Evolutionary conservation across 1,140 invertebrate species (phyloP), one percentile per base, ranked within the genome.

Genomic region (Diabrotica undecimpunctata): DNA sequence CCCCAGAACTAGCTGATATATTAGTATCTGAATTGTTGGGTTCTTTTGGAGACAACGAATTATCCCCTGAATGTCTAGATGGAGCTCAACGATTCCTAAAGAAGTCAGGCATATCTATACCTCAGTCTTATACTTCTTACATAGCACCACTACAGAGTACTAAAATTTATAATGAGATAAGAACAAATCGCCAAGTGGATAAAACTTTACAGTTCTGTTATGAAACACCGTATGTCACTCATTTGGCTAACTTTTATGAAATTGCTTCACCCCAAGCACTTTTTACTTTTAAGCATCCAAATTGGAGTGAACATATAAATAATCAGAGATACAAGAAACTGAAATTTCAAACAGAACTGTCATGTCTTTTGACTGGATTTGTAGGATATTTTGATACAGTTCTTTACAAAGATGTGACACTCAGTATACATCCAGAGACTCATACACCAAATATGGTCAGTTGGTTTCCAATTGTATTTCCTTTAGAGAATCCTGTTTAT

Each of bases 1-100:
- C 89, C 6, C 86, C 92, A 0, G 90, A 94, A 73, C 87, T 90
- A 74, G 95, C 96, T 0, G 97, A 99, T 80, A 96, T 99, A 67
- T 80, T 99, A 38, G 91, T 99, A 1, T 98, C 96, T 8, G 98
- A 99, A 83, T 82, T 99, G 12, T 82, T 99, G 7, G 93, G 98
- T 6, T 99, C 97, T 8, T 99, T 99, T 84, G 96, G 96, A 13
- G 97, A 99, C 78, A 99, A 99, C 80, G 98, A 99, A 83, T 84
- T 99, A 0, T 97, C 95, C 1, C 98, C 98, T 0, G 98, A 99
- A 81, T 99, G 97, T 82, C 83, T 99, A 10, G 96, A 99, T 83
- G 96, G 96, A 6, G 95, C 95, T 10, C 88, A 95, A 72, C 86
- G 88, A 52, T 91, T 96, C 69, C 79, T 98, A 0, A 96, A 94